Base-by-base conservation (phyloP, 2,113 vertebrate genomes). In the Tamias sibiricus region DNA sequence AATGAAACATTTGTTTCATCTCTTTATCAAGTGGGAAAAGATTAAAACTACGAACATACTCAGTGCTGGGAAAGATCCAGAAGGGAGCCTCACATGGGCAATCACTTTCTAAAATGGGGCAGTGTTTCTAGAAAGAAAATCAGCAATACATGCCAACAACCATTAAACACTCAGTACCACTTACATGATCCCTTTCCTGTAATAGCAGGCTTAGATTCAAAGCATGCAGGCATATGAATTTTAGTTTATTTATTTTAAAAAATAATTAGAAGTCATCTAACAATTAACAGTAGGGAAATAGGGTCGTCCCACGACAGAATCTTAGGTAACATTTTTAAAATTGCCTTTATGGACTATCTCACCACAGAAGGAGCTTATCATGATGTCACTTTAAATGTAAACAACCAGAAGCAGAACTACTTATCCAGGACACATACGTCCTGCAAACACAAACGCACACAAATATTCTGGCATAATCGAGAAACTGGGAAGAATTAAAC, bases 381-480 rank as follows among this genome's bases (percentile, higher is more conserved):
- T 4, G 9, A 28, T 49, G 1, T 57, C 35, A 35, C 22, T 4
- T 24, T 37, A 68, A 54, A 49, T 44, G 37, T 64, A 64, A 82
- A 62, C 59, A 79, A 37, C 2, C 57, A 37, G 26, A 82, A n/a
- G 59, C 3, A 47, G 84, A 89, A 35, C 37, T 57, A 5, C 4
- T 24, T 4, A 66, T 19, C 77, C 11, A 30, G 16, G 11, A 68
- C 32, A 22, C 76, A n/a, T 69, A 44, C 5, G 40, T 17, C 10
- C 0, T 7, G 3, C 10, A 54, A 17, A 17, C 17, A 8, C 6
- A 24, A 10, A 49, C 4, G 20, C 22, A 75, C 26, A 6, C 13
- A 64, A 30, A 87, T 54, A 75, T 54, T 69, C 17, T n/a, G 47
- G 24, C 24, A 76, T 44, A 24, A 37, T 74, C 7, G 69, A 72